Percentiles rank a stretch among this genome's conserved stretches.
Evolutionary conservation across 2,797 vertebrate genomes (phyloP).

Genomic region (Manis crassicaudata): DNA sequence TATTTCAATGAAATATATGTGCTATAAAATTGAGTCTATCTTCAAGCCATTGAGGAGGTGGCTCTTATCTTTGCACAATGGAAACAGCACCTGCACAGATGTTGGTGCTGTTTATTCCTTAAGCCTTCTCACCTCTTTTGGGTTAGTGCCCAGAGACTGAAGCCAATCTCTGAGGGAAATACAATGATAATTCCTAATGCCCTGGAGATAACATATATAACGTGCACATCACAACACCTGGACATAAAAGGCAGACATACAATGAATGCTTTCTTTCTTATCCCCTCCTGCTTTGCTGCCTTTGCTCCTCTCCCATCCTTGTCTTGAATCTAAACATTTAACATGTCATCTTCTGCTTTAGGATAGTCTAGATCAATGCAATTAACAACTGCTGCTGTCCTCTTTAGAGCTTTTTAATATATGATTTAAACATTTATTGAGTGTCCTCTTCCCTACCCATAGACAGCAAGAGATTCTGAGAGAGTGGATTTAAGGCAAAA

Average conservation of each 20-base stretch:
- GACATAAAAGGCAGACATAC: neutral
- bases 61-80: neutral
- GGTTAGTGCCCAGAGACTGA: slow-evolving; percentile 29
- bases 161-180: slow-evolving; percentile 43
- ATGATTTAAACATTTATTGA: neutral
- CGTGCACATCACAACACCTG: neutral
- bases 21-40: neutral
- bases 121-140: slow-evolving; percentile 52
- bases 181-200: slow-evolving; percentile 29
- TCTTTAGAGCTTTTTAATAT: neutral
- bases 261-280: neutral
- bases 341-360: neutral
- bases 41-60: neutral
- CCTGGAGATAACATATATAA: slow-evolving; percentile 43
- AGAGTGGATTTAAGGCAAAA: neutral
- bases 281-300: neutral
- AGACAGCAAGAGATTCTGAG: slow-evolving; percentile 34
- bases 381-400: neutral
- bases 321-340: neutral
- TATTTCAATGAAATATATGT: neutral
- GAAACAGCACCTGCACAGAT: neutral
- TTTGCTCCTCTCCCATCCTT: neutral
- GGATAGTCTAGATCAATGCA: neutral
- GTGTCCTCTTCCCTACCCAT: neutral
- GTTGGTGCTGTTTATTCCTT: slow-evolving; percentile 25